These are phyloP conservation scores for Rhodinocichla rosea DNA, from an alignment of 2,113 vertebrate genomes.

Conservation along the genomic window DNA sequence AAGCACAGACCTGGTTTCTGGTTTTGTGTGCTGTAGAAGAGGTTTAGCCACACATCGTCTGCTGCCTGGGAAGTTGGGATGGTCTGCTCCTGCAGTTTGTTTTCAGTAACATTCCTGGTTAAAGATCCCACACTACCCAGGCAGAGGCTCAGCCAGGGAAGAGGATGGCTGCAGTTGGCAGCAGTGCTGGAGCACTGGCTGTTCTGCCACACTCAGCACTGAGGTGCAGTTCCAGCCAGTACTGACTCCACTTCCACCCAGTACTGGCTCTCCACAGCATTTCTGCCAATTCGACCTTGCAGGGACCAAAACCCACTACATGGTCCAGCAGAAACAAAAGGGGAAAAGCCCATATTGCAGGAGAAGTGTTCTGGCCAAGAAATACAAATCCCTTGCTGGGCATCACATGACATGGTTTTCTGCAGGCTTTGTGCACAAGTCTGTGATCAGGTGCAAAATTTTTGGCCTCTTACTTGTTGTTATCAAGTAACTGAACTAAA, in stretches of 20 bases:
- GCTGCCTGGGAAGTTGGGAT: neutral
- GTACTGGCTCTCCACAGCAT: neutral
- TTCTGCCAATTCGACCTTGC: neutral
- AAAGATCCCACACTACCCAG: neutral
- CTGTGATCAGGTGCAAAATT: neutral
- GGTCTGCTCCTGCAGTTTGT: neutral
- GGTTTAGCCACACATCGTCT: neutral
- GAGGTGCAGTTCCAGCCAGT: neutral
- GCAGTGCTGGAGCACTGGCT: neutral
- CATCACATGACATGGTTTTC: rapidly evolving
- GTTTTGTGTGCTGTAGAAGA: neutral
- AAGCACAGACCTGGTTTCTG: neutral
- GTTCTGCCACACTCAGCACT: neutral
- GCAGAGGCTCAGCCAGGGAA: neutral
- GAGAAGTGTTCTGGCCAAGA: neutral
- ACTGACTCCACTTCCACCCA: neutral
- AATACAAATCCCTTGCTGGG: neutral
- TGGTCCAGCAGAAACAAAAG: neutral
- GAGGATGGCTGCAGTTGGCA: neutral
- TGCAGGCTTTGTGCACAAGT: neutral
- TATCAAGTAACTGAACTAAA: neutral
- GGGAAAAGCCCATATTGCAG: neutral
- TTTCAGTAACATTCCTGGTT: neutral
- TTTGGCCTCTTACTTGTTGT: neutral
- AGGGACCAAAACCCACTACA: neutral